phyloP scores from a whole-genome alignment of 2,113 vertebrate genomes.

The Sphyrna mokarran region DNA sequence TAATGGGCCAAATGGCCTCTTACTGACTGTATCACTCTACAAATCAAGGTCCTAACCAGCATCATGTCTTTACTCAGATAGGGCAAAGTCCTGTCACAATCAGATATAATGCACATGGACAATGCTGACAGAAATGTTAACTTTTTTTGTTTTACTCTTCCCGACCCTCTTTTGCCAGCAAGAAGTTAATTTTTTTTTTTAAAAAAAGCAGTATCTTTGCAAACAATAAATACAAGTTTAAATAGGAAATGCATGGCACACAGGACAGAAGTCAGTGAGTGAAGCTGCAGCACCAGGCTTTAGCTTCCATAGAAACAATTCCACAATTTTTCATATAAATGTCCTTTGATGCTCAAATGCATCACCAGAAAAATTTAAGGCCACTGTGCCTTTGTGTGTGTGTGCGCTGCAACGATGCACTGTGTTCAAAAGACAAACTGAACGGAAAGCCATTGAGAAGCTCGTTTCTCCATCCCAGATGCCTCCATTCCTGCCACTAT shows the following conservation, averaged over 20 bases:
- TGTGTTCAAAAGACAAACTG: background rate
- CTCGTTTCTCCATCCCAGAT: background rate
- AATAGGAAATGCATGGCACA: constrained; percentile 19
- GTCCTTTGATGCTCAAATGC: background rate
- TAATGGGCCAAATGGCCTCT: background rate
- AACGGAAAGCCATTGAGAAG: background rate
- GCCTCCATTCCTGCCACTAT: background rate
- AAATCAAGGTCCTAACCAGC: background rate
- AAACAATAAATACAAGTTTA: constrained; percentile 27
- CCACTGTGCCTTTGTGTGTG: constrained; percentile 23
- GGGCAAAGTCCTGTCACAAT: background rate
- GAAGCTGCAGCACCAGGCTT: background rate
- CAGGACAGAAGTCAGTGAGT: background rate
- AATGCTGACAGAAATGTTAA: background rate
- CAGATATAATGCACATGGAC: background rate
- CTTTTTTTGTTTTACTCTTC: background rate
- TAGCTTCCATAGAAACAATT: constrained; percentile 4
- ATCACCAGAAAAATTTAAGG: constrained; percentile 13
- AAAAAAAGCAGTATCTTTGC: background rate
- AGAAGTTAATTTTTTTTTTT: constrained; percentile 17
- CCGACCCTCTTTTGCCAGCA: background rate
- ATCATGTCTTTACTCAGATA: background rate
- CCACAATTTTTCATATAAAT: background rate
- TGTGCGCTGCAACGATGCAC: background rate
- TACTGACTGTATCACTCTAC: background rate